These are phyloP conservation scores for Mayetiola destructor DNA, from an alignment of 2,888 invertebrate genomes.

Conservation along the genomic window DNA sequence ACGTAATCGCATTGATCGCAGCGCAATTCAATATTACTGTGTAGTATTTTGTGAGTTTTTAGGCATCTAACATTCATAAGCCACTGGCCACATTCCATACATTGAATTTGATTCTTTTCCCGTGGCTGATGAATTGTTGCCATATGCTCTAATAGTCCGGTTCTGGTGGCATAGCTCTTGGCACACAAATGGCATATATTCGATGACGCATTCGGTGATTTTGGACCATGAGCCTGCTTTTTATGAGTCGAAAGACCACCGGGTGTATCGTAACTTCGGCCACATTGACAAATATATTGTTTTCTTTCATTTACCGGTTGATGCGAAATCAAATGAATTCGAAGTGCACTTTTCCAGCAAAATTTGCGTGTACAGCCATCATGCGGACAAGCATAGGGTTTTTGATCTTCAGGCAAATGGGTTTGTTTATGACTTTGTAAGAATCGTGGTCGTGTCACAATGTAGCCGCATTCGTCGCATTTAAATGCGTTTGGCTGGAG, in stretches of 20 bases:
- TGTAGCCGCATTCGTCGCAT: conserved; percentile 18
- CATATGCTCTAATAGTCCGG: conserved; percentile 17
- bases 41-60: conserved; percentile 18
- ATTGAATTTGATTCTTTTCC: conserved; percentile 18
- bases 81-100: conserved; percentile 18
- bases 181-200: conserved; percentile 18
- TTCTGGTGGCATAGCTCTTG: conserved; percentile 18
- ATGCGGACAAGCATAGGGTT: conserved; percentile 17
- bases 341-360: conserved; percentile 19
- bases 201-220: conserved; percentile 1
- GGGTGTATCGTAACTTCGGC: conserved; percentile 17
- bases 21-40: conserved; percentile 14
- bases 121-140: conserved; percentile 16
- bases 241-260: conserved; percentile 18
- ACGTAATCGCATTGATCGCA: conserved; percentile 17
- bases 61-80: conserved; percentile 19
- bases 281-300: conserved; percentile 16
- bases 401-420: conserved; percentile 17
- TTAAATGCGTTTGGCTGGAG: conserved; percentile 18
- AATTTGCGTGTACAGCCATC: conserved; percentile 17
- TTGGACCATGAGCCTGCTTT: conserved; percentile 14
- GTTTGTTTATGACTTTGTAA: conserved; percentile 17
- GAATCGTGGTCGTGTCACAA: conserved; percentile 18
- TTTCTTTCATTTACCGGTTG: conserved; percentile 17
- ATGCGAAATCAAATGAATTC: conserved; percentile 17